Evolutionary conservation across 2,888 invertebrate genomes (phyloP).

Genomic region (Hirtodrosophila histrioides): DNA sequence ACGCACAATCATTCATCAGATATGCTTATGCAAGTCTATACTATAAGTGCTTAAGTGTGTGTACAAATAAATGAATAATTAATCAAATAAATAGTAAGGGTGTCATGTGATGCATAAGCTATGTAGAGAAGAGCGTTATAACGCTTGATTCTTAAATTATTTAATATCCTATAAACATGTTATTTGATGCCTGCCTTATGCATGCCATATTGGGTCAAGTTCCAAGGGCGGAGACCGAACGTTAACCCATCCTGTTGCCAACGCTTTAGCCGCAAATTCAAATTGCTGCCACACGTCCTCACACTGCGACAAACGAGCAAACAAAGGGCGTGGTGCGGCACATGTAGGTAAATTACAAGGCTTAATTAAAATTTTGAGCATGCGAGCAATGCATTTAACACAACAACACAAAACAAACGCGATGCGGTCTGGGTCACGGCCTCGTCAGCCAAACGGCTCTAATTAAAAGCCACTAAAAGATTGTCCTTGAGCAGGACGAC

Average conservation of each 20-base stretch:
- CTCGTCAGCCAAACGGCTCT: slow-evolving; percentile 21
- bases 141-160: slow-evolving; percentile 17
- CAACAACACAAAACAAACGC: slow-evolving; percentile 25
- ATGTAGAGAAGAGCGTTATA: slow-evolving; percentile 28
- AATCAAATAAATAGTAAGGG: slow-evolving; percentile 24
- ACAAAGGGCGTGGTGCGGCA: slow-evolving; percentile 37
- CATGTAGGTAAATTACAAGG: slow-evolving; percentile 46
- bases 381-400: slow-evolving; percentile 43
- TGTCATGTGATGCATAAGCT: slow-evolving; percentile 50
- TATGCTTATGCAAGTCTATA: slow-evolving; percentile 1
- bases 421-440: slow-evolving; percentile 4
- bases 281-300: slow-evolving; percentile 13
- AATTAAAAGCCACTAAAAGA: slow-evolving; percentile 64
- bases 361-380: slow-evolving; percentile 66
- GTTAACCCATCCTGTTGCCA: neutral
- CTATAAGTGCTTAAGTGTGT: neutral
- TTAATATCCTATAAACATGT: slow-evolving; percentile 5
- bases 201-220: slow-evolving; percentile 26
- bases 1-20: neutral
- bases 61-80: slow-evolving; percentile 20
- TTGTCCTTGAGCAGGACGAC: slow-evolving; percentile 36
- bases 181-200: slow-evolving; percentile 11
- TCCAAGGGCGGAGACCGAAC: neutral
- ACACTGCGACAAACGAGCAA: slow-evolving; percentile 25
- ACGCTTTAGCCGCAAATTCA: neutral